Evolutionary conservation across 2,888 invertebrate genomes (phyloP).

Genomic region (Antheraea yamamai): DNA sequence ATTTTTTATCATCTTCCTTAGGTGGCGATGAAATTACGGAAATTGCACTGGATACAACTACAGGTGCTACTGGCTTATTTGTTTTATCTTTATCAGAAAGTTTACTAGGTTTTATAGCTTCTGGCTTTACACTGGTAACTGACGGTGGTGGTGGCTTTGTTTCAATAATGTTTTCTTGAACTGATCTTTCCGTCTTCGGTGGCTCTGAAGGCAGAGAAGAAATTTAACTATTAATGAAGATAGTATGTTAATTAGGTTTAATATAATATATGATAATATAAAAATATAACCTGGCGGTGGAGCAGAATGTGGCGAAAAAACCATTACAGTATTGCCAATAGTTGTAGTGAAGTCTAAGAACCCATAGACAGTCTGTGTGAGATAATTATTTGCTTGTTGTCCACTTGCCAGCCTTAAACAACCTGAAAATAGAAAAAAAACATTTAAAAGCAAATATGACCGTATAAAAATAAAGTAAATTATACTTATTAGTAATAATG

Average conservation of each 20-base stretch:
- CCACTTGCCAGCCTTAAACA: slow-evolving; percentile 35
- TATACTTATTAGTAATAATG: slow-evolving; percentile 8
- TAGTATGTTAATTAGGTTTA: slow-evolving; percentile 11
- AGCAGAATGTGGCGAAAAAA: slow-evolving; percentile 94
- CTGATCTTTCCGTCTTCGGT: slow-evolving; percentile 69
- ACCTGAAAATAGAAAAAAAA: slow-evolving; percentile 27
- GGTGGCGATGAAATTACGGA: slow-evolving; percentile 65
- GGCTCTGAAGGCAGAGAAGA: slow-evolving; percentile 57
- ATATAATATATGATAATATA: slow-evolving; percentile 22
- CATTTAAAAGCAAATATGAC: background rate
- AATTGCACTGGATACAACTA: slow-evolving; percentile 66
- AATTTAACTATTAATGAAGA: slow-evolving; percentile 16
- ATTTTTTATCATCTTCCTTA: slow-evolving; percentile 73
- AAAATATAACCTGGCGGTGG: slow-evolving; percentile 84
- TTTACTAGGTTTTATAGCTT: slow-evolving; percentile 75
- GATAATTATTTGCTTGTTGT: slow-evolving; percentile 57
- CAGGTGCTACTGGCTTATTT: slow-evolving; percentile 61
- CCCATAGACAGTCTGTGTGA: slow-evolving; percentile 96
- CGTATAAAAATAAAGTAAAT: background rate
- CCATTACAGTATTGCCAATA: slow-evolving; percentile 96
- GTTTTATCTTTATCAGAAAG: slow-evolving; percentile 65
- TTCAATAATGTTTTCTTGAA: slow-evolving; percentile 75
- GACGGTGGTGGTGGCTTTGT: slow-evolving; percentile 73
- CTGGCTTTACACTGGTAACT: slow-evolving; percentile 64
- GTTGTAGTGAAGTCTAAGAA: slow-evolving; percentile 97